Conservation (phyloP, 2,113 vertebrate species). For the Alethe diademata region DNA sequence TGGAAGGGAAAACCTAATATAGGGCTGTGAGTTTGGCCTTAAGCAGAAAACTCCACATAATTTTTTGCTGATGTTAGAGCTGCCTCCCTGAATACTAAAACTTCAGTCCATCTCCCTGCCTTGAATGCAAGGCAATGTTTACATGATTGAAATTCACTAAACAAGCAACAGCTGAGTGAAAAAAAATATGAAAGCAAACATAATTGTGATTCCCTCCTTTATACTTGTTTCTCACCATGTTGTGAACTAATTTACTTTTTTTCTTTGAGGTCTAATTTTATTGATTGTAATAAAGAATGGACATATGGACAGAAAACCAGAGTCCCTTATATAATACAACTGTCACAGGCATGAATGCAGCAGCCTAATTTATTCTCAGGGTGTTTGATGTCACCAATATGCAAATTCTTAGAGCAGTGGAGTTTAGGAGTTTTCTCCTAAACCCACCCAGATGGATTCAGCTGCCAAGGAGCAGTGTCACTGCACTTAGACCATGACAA, state of each 20-base stretch:
- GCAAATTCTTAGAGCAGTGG: neutral
- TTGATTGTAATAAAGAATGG: neutral
- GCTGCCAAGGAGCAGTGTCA: neutral
- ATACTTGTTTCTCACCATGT: neutral
- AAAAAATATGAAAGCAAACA: neutral
- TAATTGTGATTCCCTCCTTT: neutral
- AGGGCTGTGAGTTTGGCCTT: neutral
- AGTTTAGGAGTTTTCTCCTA: neutral
- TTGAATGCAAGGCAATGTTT: neutral
- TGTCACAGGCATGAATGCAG: neutral
- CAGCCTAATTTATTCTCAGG: neutral
- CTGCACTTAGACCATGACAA: neutral
- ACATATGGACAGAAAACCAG: neutral
- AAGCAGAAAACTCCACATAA: neutral
- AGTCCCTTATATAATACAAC: neutral
- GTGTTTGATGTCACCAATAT: neutral
- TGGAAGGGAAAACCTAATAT: neutral
- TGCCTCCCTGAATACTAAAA: neutral
- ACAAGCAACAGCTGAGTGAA: neutral
- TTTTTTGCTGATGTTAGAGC: neutral
- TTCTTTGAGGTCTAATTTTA: neutral
- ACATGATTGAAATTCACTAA: neutral
- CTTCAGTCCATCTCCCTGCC: neutral
- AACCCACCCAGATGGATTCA: neutral
- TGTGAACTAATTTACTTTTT: neutral